Base-by-base conservation (phyloP, 2,113 vertebrate genomes). In the Psilopsiagon aymara region DNA sequence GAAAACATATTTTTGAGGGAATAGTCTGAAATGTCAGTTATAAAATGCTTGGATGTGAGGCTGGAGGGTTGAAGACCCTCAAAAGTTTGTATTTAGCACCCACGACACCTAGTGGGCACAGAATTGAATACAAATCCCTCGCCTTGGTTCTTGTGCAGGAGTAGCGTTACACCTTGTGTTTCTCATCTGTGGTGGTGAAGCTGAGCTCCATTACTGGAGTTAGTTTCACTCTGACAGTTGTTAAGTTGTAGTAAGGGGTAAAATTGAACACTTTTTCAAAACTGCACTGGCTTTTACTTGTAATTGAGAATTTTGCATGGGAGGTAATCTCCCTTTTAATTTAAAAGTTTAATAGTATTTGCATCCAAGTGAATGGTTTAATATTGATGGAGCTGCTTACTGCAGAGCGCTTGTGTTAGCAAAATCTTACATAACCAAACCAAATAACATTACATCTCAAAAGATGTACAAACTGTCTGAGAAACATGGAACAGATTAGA, bases 81-180 rank as follows among this genome's bases (percentile, higher is more conserved):
- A 35, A 44, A 37, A 71, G 47, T 66, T 95, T 95, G 82, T 69
- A 59, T 71, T 97, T 97, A 88, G 88, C 97, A 86, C 73, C 88
- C 62, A 47, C 92, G 97, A 94, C 97, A 96, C 90, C 97, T 96
- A 94, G 95, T 95, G 97, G 95, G 88, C 25, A 60, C 41, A 19
- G 69, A 10, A 21, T 35, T 83, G 23, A 52, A 35, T 12, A 14
- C 60, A 86, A 5, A 39, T 2, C 69, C 33, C 5, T 17, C 1
- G 7, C 59, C 35, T 24, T 18, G 23, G 0, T 18, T 80, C 51
- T 84, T 8, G 3, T 1, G 9, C 46, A 18, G 73, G 64, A 37
- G 7, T 83, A 25, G 1, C 24, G 37, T 13, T 44, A 8, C 4
- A 37, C 66, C 27, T 67, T 0, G 1, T 17, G 24, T 20, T 84